Base-by-base conservation (phyloP, 2,888 invertebrate species). In the Standfussiana lucernea region DNA sequence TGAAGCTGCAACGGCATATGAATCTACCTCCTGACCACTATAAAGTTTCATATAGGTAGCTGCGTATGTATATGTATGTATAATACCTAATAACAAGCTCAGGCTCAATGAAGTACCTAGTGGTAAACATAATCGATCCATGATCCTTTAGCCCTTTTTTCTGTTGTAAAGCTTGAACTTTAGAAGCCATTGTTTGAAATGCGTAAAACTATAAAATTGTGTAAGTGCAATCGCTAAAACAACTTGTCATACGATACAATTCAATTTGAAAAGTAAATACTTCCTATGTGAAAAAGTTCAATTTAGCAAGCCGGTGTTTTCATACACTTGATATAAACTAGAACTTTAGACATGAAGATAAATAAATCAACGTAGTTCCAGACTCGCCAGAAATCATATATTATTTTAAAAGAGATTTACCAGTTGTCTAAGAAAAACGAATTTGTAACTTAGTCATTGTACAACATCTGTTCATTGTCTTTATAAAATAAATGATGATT, bases 131-230 rank as follows among this genome's bases (percentile, higher is more conserved):
- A 76, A 65, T 74, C 77, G 68, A 72, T 69, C 59, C 69, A 72
- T 80, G 74, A 80, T 83, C 74, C 69, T 61, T 69, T 68, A 72
- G 53, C 74, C 56, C 73, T 75, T 80, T 72, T 70, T 84, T 84
- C 74, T 75, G 77, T 84, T 80, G 69, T 77, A 77, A 83, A 74
- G 66, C 56, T 69, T 68, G 73, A 76, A 72, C 71, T 84, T 80
- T 79, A 73, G 66, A 75, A 74, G 80, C 84, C 75, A 80, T 80
- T 77, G 80, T 80, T 84, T 15, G 69, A 77, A 83, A 83, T 75
- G 72, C 66, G 59, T 80, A 77, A 80, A 83, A 84, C 66, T 77
- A 72, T 80, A 83, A 77, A 80, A 77, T 80, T 74, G 84, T 84
- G 76, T 83, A 66, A 73, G 56, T 80, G 56, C 64, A 72, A 79